Evolutionary conservation across 2,797 vertebrate species (phyloP).

Genomic region (Eleutherodactylus coqui): DNA sequence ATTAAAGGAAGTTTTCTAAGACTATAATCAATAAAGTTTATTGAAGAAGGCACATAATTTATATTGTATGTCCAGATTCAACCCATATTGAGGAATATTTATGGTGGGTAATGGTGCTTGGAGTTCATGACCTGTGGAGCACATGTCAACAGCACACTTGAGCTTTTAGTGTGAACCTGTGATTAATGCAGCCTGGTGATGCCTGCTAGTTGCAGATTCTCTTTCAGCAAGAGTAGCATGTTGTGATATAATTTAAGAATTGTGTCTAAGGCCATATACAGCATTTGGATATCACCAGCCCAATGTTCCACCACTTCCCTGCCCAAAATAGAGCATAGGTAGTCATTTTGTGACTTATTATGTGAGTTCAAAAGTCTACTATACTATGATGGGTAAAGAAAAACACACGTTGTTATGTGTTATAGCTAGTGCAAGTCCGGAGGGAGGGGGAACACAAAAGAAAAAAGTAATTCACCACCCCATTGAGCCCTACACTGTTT

Average conservation of each 20-base stretch:
- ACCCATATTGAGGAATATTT: not conserved
- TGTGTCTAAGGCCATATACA: too few relatives aligned
- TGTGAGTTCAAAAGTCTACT: too few relatives aligned
- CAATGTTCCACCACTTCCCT: not conserved
- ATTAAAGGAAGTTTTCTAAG: not conserved
- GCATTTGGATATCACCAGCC: not conserved
- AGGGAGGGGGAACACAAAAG: too few relatives aligned
- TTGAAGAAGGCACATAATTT: not conserved
- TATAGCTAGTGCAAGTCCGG: too few relatives aligned
- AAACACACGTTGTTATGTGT: too few relatives aligned
- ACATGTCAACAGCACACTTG: not conserved
- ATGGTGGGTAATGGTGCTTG: not conserved
- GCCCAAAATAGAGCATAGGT: not conserved
- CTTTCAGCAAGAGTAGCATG: not conserved
- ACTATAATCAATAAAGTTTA: not conserved
- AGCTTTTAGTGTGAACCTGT: not conserved
- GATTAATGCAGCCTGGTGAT: not conserved
- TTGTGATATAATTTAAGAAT: not conserved
- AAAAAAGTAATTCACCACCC: too few relatives aligned
- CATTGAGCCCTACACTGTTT: too few relatives aligned
- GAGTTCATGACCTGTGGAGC: constrained; percentile 4
- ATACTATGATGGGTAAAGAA: too few relatives aligned
- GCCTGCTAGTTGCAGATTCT: not conserved
- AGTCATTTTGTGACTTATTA: too few relatives aligned
- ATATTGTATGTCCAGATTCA: not conserved